These are phyloP conservation scores for Apodemia hepburni DNA, from an alignment of 2,888 invertebrate genomes.

Conservation along the genomic window DNA sequence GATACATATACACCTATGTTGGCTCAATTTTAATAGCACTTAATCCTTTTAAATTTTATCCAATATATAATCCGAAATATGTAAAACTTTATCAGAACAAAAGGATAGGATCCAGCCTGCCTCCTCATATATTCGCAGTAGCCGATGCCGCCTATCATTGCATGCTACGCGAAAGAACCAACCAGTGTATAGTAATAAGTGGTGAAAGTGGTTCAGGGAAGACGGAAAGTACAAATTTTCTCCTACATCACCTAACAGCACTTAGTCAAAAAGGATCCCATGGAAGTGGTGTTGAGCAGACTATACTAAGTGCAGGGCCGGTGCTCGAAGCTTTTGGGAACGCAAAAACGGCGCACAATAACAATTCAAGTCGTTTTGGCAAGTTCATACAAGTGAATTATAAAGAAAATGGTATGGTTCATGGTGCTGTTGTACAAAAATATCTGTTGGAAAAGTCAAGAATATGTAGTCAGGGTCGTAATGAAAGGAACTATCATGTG, in stretches of 20 bases:
- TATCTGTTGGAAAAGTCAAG: constrained; percentile 97
- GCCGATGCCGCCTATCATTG: constrained; percentile 96
- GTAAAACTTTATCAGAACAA: constrained; percentile 97
- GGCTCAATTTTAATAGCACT: constrained; percentile 97
- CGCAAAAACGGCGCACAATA: constrained; percentile 98
- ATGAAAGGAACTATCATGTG: constrained; percentile 98
- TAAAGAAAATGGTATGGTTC: constrained; percentile 98
- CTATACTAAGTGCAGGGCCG: constrained; percentile 96
- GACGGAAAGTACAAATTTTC: constrained; percentile 97
- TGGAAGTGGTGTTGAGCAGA: constrained; percentile 98
- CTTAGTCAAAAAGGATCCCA: constrained; percentile 96
- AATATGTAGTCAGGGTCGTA: constrained; percentile 96
- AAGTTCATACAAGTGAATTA: constrained; percentile 99
- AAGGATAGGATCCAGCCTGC: constrained; percentile 93
- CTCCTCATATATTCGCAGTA: constrained; percentile 98
- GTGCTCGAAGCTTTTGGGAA: constrained; percentile 99
- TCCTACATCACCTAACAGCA: constrained; percentile 96
- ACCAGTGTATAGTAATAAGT: constrained; percentile 96
- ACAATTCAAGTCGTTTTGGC: constrained; percentile 97
- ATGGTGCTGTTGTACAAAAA: constrained; percentile 98
- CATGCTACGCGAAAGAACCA: constrained; percentile 94
- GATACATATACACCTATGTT: constrained; percentile 97
- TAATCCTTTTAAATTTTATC: constrained; percentile 96
- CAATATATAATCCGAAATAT: constrained; percentile 98
- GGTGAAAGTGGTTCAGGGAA: constrained; percentile 98